Evolutionary conservation across 2,888 invertebrate genomes (phyloP).

Genomic region (Neria commutata): DNA sequence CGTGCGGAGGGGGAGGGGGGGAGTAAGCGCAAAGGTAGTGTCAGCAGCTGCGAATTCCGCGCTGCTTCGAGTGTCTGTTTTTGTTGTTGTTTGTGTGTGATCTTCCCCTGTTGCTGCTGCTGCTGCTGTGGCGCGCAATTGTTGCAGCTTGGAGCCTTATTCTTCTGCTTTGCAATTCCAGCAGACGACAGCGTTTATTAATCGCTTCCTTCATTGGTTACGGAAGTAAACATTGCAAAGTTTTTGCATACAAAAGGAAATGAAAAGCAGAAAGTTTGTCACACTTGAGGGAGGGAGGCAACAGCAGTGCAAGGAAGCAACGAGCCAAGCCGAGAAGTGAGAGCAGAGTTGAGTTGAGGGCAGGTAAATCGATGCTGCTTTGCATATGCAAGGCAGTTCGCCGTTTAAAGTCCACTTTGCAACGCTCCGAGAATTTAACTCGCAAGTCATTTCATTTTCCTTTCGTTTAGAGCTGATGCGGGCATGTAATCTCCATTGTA

Average conservation of each 20-base stretch:
- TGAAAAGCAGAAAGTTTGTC: neutral
- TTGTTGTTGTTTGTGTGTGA: neutral
- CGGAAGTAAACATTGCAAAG: neutral
- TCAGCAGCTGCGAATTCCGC: neutral
- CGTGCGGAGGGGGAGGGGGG: neutral
- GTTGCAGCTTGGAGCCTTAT: neutral
- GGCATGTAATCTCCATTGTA: no score
- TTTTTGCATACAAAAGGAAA: conserved; percentile 6
- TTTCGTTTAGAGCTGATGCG: no score
- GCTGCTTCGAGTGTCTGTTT: neutral
- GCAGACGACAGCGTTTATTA: conserved; percentile 25
- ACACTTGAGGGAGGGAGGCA: neutral
- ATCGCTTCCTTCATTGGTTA: conserved; percentile 20
- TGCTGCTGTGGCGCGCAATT: neutral
- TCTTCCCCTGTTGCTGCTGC: neutral
- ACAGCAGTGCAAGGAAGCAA: neutral
- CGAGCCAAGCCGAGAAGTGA: no score
- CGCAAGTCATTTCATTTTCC: no score
- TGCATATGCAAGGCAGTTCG: neutral
- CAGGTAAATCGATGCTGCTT: conserved; percentile 7
- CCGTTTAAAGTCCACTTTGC: no score
- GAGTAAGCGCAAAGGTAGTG: neutral
- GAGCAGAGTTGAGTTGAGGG: neutral
- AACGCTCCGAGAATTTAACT: no score
- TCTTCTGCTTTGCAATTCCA: conserved; percentile 1